Conservation (phyloP, 2,888 invertebrate species). For the Limnephilus lunatus region DNA sequence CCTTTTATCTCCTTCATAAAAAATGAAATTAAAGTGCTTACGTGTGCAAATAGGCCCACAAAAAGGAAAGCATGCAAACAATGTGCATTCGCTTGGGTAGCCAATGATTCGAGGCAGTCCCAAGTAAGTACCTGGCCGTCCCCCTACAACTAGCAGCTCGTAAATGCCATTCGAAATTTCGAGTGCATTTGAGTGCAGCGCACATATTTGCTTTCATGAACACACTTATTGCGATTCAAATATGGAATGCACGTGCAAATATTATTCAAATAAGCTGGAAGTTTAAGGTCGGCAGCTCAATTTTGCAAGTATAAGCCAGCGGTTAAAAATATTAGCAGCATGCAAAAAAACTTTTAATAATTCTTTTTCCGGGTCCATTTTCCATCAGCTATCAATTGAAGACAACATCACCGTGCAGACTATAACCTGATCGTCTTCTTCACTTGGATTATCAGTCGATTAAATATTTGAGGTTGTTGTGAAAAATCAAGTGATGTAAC, state of each 20-base stretch:
- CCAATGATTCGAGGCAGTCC: not conserved
- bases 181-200: slow-evolving; percentile 44
- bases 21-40: not conserved
- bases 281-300: not conserved
- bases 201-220: slow-evolving; percentile 44
- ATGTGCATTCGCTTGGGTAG: not conserved
- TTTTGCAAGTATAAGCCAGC: not conserved
- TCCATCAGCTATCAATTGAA: not conserved
- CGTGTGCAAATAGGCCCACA: not conserved
- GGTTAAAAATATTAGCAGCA: not conserved
- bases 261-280: slow-evolving; percentile 15
- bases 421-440: not conserved
- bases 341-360: not conserved
- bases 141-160: not conserved
- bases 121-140: not conserved
- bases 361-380: not conserved
- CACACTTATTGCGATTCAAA: slow-evolving; percentile 39
- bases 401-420: not conserved
- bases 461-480: not conserved
- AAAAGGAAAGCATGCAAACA: not conserved
- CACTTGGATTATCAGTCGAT: not conserved
- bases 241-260: slow-evolving; percentile 47
- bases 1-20: no score
- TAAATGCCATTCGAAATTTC: slow-evolving; percentile 11
- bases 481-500: no score